These are phyloP conservation scores for Danaus melanippus DNA, from an alignment of 1,140 invertebrate species.

Conservation along the genomic window DNA sequence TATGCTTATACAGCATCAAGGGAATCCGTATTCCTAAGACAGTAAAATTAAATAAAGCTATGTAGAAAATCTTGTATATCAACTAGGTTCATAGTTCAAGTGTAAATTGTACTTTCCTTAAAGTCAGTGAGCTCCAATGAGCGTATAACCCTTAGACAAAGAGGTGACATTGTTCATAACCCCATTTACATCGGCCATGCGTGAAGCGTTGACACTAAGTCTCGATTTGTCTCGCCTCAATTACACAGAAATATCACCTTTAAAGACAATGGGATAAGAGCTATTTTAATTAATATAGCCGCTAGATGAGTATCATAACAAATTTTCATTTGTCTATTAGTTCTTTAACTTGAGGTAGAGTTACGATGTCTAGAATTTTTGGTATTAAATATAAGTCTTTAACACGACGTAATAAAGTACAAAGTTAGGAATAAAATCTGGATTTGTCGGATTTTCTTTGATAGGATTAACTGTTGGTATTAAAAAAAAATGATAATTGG, in stretches of 20 bases:
- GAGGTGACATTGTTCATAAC: slow-evolving; percentile 31
- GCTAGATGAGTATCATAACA: too few species aligned
- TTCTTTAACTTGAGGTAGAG: neutral
- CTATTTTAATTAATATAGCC: too few species aligned
- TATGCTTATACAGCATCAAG: too few species aligned
- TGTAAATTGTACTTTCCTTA: too few species aligned
- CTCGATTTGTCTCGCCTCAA: slow-evolving; percentile 52
- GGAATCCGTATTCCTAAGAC: neutral
- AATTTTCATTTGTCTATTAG: too few species aligned
- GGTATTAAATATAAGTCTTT: slow-evolving; percentile 6
- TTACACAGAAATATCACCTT: slow-evolving; percentile 14
- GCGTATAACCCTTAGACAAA: slow-evolving; percentile 46
- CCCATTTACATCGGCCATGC: slow-evolving; percentile 40
- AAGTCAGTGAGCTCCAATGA: neutral
- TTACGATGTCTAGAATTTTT: too few species aligned
- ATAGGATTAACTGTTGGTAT: too few species aligned
- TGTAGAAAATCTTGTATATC: too few species aligned
- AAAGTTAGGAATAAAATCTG: neutral
- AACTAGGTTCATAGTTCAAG: too few species aligned
- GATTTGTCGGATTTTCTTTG: too few species aligned
- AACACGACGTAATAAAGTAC: slow-evolving; percentile 17
- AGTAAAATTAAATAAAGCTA: neutral
- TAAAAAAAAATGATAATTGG: too few species aligned
- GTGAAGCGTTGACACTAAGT: slow-evolving; percentile 62
- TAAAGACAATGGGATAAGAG: too few species aligned